These are phyloP conservation scores for Anguilla anguilla DNA, from an alignment of 2,797 vertebrate species.

Conservation along the genomic window DNA sequence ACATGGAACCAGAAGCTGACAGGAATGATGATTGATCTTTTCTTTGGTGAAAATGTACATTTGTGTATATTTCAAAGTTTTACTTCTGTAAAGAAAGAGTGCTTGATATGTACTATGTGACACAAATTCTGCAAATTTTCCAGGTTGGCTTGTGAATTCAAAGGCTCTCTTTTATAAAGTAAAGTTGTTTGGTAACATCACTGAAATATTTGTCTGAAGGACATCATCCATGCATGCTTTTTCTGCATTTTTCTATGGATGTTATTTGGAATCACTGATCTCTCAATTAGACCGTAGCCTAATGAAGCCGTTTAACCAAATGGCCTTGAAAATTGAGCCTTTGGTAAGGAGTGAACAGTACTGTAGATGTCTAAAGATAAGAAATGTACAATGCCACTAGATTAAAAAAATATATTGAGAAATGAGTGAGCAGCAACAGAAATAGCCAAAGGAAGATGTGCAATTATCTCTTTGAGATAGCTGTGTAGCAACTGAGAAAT, in stretches of 20 bases:
- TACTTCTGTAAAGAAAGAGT: background rate
- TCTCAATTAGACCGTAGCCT: background rate
- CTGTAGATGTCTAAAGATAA: slow-evolving; percentile 12
- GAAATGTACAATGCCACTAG: background rate
- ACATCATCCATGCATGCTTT: background rate
- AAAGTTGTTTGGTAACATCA: background rate
- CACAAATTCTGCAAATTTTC: background rate
- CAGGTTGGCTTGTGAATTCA: background rate
- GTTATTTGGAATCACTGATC: background rate
- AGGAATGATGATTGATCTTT: background rate
- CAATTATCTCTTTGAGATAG: slow-evolving; percentile 12
- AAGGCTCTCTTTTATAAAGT: background rate
- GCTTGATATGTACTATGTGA: background rate
- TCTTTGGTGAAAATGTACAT: background rate
- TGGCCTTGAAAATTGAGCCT: background rate
- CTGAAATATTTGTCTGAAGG: background rate
- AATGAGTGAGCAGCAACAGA: background rate
- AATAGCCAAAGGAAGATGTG: slow-evolving; percentile 1
- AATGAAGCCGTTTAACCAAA: background rate
- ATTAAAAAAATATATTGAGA: slow-evolving; percentile 2
- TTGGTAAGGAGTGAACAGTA: background rate
- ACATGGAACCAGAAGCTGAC: background rate
- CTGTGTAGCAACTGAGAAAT: background rate
- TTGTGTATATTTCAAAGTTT: background rate
- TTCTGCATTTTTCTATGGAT: background rate